Evolutionary conservation across 2,888 invertebrate genomes (phyloP).

Genomic region (Julus scandinavius): DNA sequence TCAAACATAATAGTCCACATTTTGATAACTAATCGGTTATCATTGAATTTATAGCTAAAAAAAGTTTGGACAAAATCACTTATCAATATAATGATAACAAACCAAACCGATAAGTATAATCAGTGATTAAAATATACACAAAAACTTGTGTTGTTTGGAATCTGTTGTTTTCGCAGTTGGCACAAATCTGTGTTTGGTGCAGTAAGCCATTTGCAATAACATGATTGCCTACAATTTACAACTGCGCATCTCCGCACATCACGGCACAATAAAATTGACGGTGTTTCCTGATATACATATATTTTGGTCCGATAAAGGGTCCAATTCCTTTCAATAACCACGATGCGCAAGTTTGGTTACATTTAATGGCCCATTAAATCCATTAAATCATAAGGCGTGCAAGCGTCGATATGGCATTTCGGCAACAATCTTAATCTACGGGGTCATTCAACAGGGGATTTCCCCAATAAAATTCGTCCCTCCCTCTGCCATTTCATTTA

Average conservation of each 20-base stretch:
- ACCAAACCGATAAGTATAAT: neutral
- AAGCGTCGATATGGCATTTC: neutral
- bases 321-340: slow-evolving; percentile 41
- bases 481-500: slow-evolving; percentile 24
- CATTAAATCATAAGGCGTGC: slow-evolving; percentile 46
- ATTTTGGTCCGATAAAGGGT: slow-evolving; percentile 8
- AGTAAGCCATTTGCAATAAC: no score
- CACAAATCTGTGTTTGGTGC: neutral
- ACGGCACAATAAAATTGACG: neutral
- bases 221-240: neutral
- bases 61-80: neutral
- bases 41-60: neutral
- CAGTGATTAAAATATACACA: neutral
- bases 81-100: no score
- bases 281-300: slow-evolving; percentile 3
- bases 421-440: slow-evolving; percentile 45
- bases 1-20: neutral
- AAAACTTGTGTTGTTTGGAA: no score
- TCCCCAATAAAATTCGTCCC: slow-evolving; percentile 22
- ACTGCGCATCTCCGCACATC: neutral
- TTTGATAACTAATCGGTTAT: neutral
- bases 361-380: slow-evolving; percentile 34
- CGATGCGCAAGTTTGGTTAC: slow-evolving; percentile 23
- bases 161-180: neutral
- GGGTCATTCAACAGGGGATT: slow-evolving; percentile 37